phyloP scores from a whole-genome alignment of 2,888 invertebrate species.

The Pseudoips prasinana region DNA sequence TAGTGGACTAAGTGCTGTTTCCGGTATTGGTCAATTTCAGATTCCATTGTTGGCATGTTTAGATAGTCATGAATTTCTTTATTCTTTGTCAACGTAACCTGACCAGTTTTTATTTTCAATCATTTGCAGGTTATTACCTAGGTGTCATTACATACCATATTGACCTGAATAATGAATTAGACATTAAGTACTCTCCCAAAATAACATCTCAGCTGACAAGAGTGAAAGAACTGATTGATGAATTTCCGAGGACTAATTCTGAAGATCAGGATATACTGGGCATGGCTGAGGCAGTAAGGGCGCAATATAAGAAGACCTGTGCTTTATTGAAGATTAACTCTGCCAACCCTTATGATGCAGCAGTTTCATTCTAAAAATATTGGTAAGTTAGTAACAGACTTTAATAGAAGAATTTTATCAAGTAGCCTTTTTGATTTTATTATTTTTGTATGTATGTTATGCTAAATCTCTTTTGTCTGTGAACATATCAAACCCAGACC shows the following conservation, averaged over 20 bases:
- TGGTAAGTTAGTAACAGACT: slow-evolving; percentile 35
- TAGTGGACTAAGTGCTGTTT: too few relatives aligned
- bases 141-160: slow-evolving; percentile 82
- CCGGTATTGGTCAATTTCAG: too few relatives aligned
- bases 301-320: slow-evolving; percentile 86
- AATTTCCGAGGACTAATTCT: slow-evolving; percentile 85
- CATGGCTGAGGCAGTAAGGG: slow-evolving; percentile 83
- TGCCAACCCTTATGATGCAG: slow-evolving; percentile 78
- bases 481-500: too few relatives aligned
- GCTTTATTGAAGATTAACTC: slow-evolving; percentile 84
- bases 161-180: slow-evolving; percentile 41
- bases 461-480: too few relatives aligned
- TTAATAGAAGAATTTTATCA: too few relatives aligned
- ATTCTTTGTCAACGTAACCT: too few relatives aligned
- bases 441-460: too few relatives aligned
- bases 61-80: too few relatives aligned
- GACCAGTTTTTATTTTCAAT: too few relatives aligned
- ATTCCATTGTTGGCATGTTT: too few relatives aligned
- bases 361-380: slow-evolving; percentile 80
- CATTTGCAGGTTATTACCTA: slow-evolving; percentile 84
- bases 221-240: slow-evolving; percentile 81
- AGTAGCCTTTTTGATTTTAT: too few relatives aligned
- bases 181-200: slow-evolving; percentile 75
- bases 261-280: slow-evolving; percentile 85
- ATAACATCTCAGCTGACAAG: slow-evolving; percentile 74